Conservation (phyloP, 1,140 invertebrate genomes). For the Idris sp. region DNA sequence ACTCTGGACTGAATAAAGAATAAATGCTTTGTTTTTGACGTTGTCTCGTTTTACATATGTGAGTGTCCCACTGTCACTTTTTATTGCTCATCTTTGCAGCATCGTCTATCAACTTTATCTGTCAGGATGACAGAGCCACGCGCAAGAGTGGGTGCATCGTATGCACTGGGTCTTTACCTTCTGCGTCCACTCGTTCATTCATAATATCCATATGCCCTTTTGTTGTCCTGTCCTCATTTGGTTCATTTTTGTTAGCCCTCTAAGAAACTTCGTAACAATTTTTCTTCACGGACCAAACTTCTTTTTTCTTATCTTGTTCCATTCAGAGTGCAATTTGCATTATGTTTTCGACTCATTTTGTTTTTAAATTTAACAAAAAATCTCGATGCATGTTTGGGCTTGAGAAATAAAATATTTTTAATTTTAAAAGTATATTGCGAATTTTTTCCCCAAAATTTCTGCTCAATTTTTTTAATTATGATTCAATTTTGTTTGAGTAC, state of each 20-base stretch:
- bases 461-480: too few species aligned
- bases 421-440: too few species aligned
- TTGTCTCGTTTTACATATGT: constrained; percentile 43
- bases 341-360: too few species aligned
- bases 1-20: constrained; percentile 66
- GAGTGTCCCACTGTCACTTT: constrained; percentile 7
- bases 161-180: constrained; percentile 73
- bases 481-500: too few species aligned
- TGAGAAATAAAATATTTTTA: too few species aligned
- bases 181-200: constrained; percentile 72
- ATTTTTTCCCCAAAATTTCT: too few species aligned
- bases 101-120: constrained; percentile 45
- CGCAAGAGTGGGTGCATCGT: constrained; percentile 74
- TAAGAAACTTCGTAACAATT: constrained; percentile 76
- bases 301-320: background rate
- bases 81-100: constrained; percentile 35
- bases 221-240: constrained; percentile 71
- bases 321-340: too few species aligned
- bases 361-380: too few species aligned
- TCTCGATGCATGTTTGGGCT: too few species aligned
- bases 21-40: constrained; percentile 48
- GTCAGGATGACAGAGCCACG: constrained; percentile 41
- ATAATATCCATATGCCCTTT: constrained; percentile 75
- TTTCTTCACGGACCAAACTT: constrained; percentile 62
- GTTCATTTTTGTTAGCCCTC: constrained; percentile 71